Percentiles rank a stretch among this genome's conserved stretches.
Conservation (phyloP, 1,140 invertebrate species). For the Bemisia tabaci region DNA sequence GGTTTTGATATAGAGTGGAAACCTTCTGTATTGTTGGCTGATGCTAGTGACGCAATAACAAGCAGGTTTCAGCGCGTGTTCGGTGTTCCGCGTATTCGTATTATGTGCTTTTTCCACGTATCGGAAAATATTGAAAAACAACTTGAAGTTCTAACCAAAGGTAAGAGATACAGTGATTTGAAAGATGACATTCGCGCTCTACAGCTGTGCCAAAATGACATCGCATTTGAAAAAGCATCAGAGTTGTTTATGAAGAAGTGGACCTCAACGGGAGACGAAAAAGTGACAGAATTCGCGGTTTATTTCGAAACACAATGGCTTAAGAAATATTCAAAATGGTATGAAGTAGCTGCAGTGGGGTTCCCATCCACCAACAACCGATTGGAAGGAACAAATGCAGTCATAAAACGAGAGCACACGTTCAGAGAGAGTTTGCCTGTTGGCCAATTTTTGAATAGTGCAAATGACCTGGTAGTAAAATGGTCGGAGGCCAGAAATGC, state of each 20-base stretch:
- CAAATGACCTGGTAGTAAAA: neutral
- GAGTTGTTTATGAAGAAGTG: neutral
- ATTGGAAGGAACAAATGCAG: conserved; percentile 2
- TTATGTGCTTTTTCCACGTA: conserved; percentile 3
- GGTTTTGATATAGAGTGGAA: neutral
- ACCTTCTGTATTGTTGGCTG: neutral
- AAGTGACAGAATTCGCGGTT: neutral
- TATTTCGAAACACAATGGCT: neutral
- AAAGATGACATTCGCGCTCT: neutral
- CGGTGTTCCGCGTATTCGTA: neutral
- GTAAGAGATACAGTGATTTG: neutral
- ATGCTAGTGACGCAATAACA: conserved; percentile 2
- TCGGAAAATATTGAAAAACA: conserved; percentile 1
- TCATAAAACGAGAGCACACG: conserved; percentile 7
- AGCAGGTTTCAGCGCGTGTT: neutral
- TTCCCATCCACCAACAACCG: conserved; percentile 5
- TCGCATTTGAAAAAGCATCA: neutral
- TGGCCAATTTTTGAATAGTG: conserved; percentile 2
- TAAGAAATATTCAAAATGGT: neutral
- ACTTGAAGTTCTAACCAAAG: neutral
- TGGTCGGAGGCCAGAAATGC: conserved; percentile 3
- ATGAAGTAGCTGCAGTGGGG: conserved; percentile 1
- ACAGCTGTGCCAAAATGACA: neutral
- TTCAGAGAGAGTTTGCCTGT: neutral
- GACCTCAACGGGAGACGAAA: neutral